phyloP scores from a whole-genome alignment of 1,140 invertebrate species.

The Pissodes strobi region DNA sequence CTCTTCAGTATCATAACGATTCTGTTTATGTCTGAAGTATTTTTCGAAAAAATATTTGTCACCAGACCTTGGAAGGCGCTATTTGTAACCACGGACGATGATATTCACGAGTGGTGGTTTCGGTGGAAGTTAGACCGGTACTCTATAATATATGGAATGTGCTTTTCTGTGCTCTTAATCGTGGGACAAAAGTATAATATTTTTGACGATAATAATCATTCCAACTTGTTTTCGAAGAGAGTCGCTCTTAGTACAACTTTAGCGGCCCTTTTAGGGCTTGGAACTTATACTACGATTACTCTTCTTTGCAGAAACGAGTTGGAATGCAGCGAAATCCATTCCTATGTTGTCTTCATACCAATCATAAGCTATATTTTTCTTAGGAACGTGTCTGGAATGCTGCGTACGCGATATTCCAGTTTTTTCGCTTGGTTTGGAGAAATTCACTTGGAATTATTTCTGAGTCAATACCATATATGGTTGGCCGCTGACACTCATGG shows the following conservation, averaged over 20 bases:
- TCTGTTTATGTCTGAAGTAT: conserved; percentile 86
- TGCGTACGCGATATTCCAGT: conserved; percentile 84
- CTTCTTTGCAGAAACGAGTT: conserved; percentile 82
- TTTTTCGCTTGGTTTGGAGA: conserved; percentile 94
- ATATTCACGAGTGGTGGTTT: conserved; percentile 95
- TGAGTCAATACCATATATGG: conserved; percentile 96
- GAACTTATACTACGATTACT: conserved; percentile 80
- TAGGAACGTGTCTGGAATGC: conserved; percentile 81
- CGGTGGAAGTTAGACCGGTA: conserved; percentile 95
- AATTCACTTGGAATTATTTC: conserved; percentile 91
- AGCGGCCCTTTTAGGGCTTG: conserved; percentile 72
- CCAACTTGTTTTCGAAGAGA: conserved; percentile 72
- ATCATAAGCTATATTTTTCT: conserved; percentile 87
- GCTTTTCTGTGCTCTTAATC: conserved; percentile 82
- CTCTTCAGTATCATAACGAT: conserved; percentile 85
- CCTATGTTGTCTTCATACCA: conserved; percentile 89
- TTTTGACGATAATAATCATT: conserved; percentile 84
- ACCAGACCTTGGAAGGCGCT: conserved; percentile 92
- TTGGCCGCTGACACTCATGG: conserved; percentile 91
- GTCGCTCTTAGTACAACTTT: conserved; percentile 71
- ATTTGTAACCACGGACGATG: conserved; percentile 95
- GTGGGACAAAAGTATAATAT: conserved; percentile 77
- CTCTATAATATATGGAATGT: conserved; percentile 85
- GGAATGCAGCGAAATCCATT: conserved; percentile 93
- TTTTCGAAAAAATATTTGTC: conserved; percentile 97